Percentiles rank a stretch among this genome's conserved stretches.
Evolutionary conservation across 2,888 invertebrate genomes (phyloP).

Genomic region (Protophormia terraenovae): DNA sequence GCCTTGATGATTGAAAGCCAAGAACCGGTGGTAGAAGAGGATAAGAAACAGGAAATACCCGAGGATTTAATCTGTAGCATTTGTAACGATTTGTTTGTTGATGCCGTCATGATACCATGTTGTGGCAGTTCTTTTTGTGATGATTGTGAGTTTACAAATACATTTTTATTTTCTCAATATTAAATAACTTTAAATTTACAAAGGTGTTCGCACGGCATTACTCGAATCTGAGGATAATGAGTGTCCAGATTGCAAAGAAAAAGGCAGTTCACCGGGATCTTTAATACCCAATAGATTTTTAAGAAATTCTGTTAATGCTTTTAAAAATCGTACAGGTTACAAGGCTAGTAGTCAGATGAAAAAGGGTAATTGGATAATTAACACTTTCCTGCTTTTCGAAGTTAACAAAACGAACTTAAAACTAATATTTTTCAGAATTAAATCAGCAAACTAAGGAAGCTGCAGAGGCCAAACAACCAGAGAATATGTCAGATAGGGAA

Average conservation of each 20-base stretch:
- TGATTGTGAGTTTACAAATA: slow-evolving; percentile 88
- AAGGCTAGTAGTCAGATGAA: slow-evolving; percentile 79
- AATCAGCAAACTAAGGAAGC: slow-evolving; percentile 8
- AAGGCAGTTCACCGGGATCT: slow-evolving; percentile 95
- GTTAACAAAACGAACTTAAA: not conserved
- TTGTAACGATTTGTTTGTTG: slow-evolving; percentile 94
- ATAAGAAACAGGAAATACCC: slow-evolving; percentile 88
- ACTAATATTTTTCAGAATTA: slow-evolving; percentile 11
- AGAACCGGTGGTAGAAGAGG: slow-evolving; percentile 71
- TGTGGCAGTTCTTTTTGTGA: slow-evolving; percentile 99
- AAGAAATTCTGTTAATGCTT: slow-evolving; percentile 93
- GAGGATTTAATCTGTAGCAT: slow-evolving; percentile 95
- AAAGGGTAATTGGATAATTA: slow-evolving; percentile 67
- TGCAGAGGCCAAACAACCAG: slow-evolving; percentile 14
- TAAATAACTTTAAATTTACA: slow-evolving; percentile 5
- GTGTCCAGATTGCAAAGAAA: slow-evolving; percentile 96
- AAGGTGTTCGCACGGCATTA: slow-evolving; percentile 93
- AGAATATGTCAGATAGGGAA: slow-evolving; percentile 20
- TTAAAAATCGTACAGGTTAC: slow-evolving; percentile 95
- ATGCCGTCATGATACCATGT: slow-evolving; percentile 98
- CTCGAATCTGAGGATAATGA: slow-evolving; percentile 97
- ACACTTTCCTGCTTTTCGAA: not conserved
- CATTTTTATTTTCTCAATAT: not conserved
- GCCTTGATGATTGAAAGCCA: slow-evolving; percentile 71
- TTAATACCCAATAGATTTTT: slow-evolving; percentile 96